Conservation (phyloP, 2,888 invertebrate genomes). For the Thyatira batis region DNA sequence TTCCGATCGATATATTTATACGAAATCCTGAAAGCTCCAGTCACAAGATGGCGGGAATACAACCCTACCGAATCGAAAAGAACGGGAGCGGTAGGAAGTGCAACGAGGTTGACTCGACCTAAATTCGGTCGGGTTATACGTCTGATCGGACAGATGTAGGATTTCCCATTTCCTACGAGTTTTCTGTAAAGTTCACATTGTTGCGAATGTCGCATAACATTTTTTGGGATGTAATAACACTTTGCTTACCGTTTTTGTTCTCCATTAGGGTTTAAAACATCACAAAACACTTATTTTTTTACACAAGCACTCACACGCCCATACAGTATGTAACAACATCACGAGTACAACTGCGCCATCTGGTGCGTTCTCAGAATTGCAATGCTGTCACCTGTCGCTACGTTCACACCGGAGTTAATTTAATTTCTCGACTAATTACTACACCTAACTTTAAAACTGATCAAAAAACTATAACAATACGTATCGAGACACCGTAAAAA, state of each 20-base stretch:
- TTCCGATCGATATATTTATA: constrained; percentile 78
- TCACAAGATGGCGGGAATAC: constrained; percentile 78
- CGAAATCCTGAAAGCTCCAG: constrained; percentile 75
- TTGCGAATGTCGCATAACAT: constrained; percentile 37
- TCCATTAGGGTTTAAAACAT: constrained; percentile 68
- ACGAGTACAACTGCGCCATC: constrained; percentile 79
- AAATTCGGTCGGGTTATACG: constrained; percentile 71
- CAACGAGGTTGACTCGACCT: constrained; percentile 52
- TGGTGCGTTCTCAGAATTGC: constrained; percentile 55
- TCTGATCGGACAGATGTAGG: constrained; percentile 75
- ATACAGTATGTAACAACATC: constrained; percentile 78
- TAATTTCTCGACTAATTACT: constrained; percentile 50
- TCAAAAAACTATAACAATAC: constrained; percentile 31
- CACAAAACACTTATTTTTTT: constrained; percentile 78
- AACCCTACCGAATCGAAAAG: constrained; percentile 54
- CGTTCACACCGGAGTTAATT: constrained; percentile 60
- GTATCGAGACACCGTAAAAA: constrained; percentile 10
- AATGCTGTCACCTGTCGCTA: constrained; percentile 54
- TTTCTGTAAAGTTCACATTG: constrained; percentile 55
- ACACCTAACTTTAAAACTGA: constrained; percentile 35
- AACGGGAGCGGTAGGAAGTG: constrained; percentile 50
- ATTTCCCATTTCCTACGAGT: constrained; percentile 63
- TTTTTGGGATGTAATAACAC: constrained; percentile 37
- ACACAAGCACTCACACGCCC: constrained; percentile 82
- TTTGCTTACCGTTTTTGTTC: constrained; percentile 70